phyloP scores from a whole-genome alignment of 2,113 vertebrate species.

The Paralichthys olivaceus region DNA sequence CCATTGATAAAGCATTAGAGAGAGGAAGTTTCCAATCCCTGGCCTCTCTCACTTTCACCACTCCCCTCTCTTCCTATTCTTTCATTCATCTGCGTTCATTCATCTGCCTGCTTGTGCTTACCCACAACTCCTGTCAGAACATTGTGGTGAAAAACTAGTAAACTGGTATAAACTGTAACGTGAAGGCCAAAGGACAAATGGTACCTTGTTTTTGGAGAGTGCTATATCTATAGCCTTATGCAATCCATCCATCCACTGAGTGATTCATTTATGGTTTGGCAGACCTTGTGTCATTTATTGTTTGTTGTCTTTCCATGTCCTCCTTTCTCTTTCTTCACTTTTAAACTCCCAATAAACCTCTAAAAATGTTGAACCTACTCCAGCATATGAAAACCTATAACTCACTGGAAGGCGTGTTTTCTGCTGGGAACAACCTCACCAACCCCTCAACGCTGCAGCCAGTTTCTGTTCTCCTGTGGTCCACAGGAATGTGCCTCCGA shows the following conservation, averaged over 20 bases:
- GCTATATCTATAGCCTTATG: neutral
- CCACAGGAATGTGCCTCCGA: constrained; percentile 67
- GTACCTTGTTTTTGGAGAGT: neutral
- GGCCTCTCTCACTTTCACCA: constrained; percentile 14
- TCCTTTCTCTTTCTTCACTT: constrained; percentile 1
- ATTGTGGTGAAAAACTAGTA: constrained; percentile 5
- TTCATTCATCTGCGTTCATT: constrained; percentile 23
- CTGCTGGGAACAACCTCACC: constrained; percentile 39
- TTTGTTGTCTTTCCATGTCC: constrained; percentile 6
- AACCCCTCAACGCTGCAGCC: constrained; percentile 53
- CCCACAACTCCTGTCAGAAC: neutral
- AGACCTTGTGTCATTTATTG: constrained; percentile 1
- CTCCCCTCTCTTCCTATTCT: neutral
- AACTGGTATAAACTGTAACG: neutral
- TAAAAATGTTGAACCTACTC: constrained; percentile 44
- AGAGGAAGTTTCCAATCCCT: neutral
- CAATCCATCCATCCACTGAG: neutral
- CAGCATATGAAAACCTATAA: constrained; percentile 55
- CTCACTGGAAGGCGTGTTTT: constrained; percentile 55
- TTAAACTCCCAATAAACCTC: constrained; percentile 13
- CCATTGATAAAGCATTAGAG: constrained; percentile 25
- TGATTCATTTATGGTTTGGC: neutral
- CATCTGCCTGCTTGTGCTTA: neutral
- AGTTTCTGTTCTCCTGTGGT: constrained; percentile 67
- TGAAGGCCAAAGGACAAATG: neutral